These are phyloP conservation scores for Liolophura sinensis DNA, from an alignment of 1,140 invertebrate genomes.

Conservation along the genomic window DNA sequence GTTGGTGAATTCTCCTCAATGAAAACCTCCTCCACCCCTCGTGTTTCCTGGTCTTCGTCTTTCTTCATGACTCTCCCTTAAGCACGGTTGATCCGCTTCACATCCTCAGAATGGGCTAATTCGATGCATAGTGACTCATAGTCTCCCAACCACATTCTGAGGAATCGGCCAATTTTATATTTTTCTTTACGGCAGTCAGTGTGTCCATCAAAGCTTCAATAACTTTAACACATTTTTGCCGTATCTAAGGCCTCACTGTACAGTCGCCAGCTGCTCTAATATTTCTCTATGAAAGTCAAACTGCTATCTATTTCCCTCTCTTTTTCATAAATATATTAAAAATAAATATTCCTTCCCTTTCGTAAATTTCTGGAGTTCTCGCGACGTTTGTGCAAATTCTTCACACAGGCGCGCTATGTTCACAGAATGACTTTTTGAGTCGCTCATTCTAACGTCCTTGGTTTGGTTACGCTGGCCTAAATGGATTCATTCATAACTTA, in stretches of 20 bases:
- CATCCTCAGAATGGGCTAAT: constrained; percentile 11
- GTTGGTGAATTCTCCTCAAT: too few relatives aligned
- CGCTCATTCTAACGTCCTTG: too few relatives aligned
- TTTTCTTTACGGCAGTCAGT: neutral
- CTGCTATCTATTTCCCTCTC: constrained; percentile 7
- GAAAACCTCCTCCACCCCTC: too few relatives aligned
- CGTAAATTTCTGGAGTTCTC: too few relatives aligned
- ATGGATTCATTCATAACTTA: too few relatives aligned
- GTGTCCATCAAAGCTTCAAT: constrained; percentile 7
- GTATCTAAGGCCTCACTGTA: too few relatives aligned
- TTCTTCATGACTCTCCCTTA: constrained; percentile 6
- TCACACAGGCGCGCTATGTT: too few relatives aligned
- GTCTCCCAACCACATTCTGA: constrained; percentile 15
- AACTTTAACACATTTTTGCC: neutral
- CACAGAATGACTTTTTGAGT: too few relatives aligned
- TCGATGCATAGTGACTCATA: constrained; percentile 7
- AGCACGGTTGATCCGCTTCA: constrained; percentile 9
- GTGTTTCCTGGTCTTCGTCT: neutral
- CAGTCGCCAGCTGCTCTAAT: neutral
- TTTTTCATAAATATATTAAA: too few relatives aligned
- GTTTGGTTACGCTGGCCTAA: too few relatives aligned
- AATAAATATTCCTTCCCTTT: too few relatives aligned
- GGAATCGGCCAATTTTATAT: constrained; percentile 1
- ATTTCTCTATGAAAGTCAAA: constrained; percentile 7
- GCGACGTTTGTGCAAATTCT: too few relatives aligned